These are phyloP conservation scores for Anseranas semipalmata DNA, from an alignment of 2,113 vertebrate genomes.

Conservation along the genomic window DNA sequence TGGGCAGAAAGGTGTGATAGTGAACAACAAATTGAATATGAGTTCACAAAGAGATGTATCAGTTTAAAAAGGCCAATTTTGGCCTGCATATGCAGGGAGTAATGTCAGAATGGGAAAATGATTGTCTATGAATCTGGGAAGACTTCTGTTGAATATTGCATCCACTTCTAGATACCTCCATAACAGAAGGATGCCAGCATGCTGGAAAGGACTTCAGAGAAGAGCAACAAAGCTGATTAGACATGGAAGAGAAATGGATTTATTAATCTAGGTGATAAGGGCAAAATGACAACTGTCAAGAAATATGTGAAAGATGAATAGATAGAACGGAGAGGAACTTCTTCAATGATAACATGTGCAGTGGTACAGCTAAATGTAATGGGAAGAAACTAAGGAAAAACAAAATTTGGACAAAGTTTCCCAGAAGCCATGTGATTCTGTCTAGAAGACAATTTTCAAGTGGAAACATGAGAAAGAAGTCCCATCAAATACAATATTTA, in stretches of 20 bases:
- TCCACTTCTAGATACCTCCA: not conserved
- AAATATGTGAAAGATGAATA: not conserved
- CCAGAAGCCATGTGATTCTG: not conserved
- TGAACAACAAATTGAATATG: not conserved
- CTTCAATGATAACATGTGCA: not conserved
- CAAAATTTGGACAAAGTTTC: not conserved
- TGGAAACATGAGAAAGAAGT: not conserved
- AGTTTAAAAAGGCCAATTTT: constrained; percentile 48
- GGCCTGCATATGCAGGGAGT: not conserved
- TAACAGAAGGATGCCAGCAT: not conserved
- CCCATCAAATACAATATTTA: not conserved
- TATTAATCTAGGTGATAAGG: not conserved
- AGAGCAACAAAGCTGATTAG: not conserved
- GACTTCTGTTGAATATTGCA: not conserved
- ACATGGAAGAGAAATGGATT: not conserved
- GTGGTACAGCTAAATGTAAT: not conserved
- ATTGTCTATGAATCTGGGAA: not conserved
- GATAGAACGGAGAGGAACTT: not conserved
- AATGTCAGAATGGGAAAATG: constrained; percentile 16
- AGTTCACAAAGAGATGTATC: not conserved
- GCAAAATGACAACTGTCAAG: not conserved
- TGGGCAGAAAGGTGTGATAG: constrained; percentile 7
- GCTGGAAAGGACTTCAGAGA: not conserved
- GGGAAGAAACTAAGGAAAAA: constrained; percentile 1
- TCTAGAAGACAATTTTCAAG: constrained; percentile 2